Conservation (phyloP, 1,140 invertebrate genomes). For the Halesus radiatus region DNA sequence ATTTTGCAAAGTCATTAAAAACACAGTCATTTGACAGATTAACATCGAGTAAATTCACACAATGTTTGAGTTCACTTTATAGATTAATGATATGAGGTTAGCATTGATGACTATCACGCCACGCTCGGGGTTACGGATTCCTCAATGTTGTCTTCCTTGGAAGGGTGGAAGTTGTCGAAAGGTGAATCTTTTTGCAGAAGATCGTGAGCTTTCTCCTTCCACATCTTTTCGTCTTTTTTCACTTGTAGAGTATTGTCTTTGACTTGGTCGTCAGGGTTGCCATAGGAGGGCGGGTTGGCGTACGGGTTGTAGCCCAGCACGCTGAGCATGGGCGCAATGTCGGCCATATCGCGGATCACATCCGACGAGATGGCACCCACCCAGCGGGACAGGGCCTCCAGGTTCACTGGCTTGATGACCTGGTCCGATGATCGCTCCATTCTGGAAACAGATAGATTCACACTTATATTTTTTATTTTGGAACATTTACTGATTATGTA, state of each 20-base stretch:
- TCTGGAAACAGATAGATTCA: slow-evolving; percentile 71
- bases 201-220: slow-evolving; percentile 72
- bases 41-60: background rate
- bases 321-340: slow-evolving; percentile 92
- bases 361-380: slow-evolving; percentile 93
- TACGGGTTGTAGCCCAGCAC: slow-evolving; percentile 94
- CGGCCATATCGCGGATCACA: slow-evolving; percentile 90
- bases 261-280: slow-evolving; percentile 86
- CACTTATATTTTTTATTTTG: too few species aligned
- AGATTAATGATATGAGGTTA: slow-evolving; percentile 43
- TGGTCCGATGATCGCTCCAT: slow-evolving; percentile 98
- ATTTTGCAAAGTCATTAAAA: background rate
- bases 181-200: slow-evolving; percentile 60
- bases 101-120: slow-evolving; percentile 51
- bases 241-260: slow-evolving; percentile 82
- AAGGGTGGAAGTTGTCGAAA: slow-evolving; percentile 24
- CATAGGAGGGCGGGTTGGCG: slow-evolving; percentile 94
- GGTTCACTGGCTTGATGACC: slow-evolving; percentile 97
- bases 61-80: slow-evolving; percentile 28
- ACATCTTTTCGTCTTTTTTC: slow-evolving; percentile 70
- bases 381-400: slow-evolving; percentile 97
- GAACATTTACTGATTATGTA: too few species aligned
- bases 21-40: background rate
- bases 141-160: slow-evolving; percentile 47
- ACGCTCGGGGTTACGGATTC: slow-evolving; percentile 52